These are phyloP conservation scores for Addax nasomaculatus DNA, from an alignment of 2,113 vertebrate genomes.

Conservation along the genomic window DNA sequence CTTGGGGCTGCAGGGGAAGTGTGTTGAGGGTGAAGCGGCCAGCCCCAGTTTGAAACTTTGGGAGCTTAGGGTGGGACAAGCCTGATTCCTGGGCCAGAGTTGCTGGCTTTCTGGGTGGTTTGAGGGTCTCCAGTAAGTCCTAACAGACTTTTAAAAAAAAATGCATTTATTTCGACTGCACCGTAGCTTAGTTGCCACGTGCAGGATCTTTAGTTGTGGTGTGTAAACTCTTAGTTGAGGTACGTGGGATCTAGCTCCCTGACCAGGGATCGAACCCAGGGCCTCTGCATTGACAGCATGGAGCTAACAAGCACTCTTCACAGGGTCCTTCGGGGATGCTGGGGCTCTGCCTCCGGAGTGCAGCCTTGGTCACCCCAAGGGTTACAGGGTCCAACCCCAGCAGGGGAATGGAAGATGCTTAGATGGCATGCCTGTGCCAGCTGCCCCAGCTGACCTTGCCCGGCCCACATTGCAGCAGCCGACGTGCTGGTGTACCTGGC, in stretches of 20 bases:
- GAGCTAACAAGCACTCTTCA: background rate
- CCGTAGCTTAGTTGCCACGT: background rate
- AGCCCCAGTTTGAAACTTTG: background rate
- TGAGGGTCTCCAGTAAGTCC: background rate
- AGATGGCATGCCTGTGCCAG: background rate
- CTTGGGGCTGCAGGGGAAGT: background rate
- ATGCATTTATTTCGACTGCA: background rate
- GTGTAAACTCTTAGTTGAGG: background rate
- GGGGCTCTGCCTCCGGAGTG: background rate
- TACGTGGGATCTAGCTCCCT: background rate
- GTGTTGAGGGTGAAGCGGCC: background rate
- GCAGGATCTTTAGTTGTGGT: background rate
- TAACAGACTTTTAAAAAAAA: background rate
- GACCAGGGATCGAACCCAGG: background rate
- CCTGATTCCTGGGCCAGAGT: background rate
- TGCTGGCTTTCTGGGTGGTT: background rate
- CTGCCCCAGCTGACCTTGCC: background rate
- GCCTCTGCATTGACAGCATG: background rate
- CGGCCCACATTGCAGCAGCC: constrained; percentile 72
- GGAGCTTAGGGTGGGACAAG: background rate
- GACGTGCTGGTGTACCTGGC: constrained; percentile 89
- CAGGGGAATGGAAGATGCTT: background rate
- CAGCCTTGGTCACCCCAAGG: background rate
- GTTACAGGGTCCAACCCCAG: background rate
- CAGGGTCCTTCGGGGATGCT: background rate